Conservation (phyloP, 2,113 vertebrate species). For the Grammomys dolichurus region DNA sequence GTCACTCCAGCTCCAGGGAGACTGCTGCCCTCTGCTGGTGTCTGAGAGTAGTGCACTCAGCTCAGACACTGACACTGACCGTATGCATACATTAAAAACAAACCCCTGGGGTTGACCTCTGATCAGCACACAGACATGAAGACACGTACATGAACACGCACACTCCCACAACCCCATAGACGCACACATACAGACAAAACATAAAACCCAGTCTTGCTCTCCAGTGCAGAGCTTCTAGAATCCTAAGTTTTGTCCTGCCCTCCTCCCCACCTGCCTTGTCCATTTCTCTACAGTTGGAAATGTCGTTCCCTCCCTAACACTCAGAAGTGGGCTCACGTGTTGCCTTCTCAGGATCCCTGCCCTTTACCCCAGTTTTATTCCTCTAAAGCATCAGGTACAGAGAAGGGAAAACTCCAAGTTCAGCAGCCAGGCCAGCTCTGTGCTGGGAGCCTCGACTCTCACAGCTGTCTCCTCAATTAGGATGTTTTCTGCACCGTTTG, state of each 20-base stretch:
- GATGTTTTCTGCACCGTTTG: neutral
- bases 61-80: neutral
- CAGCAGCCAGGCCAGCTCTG: neutral
- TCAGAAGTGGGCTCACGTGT: accelerated
- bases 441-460: neutral
- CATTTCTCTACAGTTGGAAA: neutral
- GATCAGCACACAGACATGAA: neutral
- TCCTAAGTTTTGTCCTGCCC: neutral
- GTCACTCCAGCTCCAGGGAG: neutral
- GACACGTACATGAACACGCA: neutral
- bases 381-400: neutral
- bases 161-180: neutral
- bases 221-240: neutral
- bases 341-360: neutral
- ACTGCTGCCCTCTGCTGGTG: neutral
- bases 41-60: neutral
- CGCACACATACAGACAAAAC: neutral
- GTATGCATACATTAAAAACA: neutral
- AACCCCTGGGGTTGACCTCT: neutral
- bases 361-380: neutral
- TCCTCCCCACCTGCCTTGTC: neutral
- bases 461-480: neutral
- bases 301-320: neutral
- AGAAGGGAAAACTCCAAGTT: neutral
- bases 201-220: neutral